These are phyloP conservation scores for Andinoacara biseriatus DNA, from an alignment of 2,113 vertebrate species.

Conservation along the genomic window DNA sequence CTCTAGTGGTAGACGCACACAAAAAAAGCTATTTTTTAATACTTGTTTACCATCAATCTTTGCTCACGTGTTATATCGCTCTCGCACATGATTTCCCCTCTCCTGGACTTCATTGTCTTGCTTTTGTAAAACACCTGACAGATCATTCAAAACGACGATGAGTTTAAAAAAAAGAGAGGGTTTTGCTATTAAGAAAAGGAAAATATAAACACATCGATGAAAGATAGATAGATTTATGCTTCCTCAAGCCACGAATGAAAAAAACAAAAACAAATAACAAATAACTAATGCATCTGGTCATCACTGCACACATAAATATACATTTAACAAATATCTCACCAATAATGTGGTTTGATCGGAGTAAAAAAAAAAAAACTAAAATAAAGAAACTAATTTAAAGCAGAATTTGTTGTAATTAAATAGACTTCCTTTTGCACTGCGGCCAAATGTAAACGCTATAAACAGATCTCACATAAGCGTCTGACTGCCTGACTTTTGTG, in stretches of 20 bases:
- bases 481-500: neutral
- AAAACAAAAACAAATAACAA: neutral
- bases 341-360: neutral
- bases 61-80: constrained; percentile 59
- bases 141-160: neutral
- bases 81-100: neutral
- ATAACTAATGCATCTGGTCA: neutral
- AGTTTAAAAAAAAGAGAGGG: neutral
- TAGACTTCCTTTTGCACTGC: neutral
- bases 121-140: neutral
- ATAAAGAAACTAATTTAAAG: neutral
- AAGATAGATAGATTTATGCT: neutral
- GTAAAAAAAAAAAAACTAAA: neutral
- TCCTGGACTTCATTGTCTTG: neutral
- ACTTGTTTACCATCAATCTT: constrained; percentile 77
- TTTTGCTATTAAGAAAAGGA: neutral
- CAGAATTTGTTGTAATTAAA: fast-evolving
- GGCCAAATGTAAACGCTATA: neutral
- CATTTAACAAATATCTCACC: neutral
- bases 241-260: neutral
- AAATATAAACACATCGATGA: neutral
- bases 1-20: constrained; percentile 49
- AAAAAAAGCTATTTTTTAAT: neutral
- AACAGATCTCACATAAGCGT: neutral
- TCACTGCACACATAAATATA: neutral